A percentile compares a stretch with the other conserved stretches of the same genome.
These are phyloP conservation scores for Batillaria attramentaria DNA, from an alignment of 1,140 invertebrate species.

Conservation along the genomic window DNA sequence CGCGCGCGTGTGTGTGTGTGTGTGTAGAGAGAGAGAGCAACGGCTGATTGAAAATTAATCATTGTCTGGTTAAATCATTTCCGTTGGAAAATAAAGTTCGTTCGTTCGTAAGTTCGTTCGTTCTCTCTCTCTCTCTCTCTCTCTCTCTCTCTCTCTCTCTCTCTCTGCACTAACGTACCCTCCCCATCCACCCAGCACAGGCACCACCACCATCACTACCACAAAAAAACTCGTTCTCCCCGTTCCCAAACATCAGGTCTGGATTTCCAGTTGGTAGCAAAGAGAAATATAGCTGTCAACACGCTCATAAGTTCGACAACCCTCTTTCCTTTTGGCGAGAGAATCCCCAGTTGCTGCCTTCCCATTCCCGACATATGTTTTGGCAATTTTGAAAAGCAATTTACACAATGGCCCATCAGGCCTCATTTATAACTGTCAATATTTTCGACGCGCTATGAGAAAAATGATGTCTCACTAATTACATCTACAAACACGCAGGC, in stretches of 20 bases:
- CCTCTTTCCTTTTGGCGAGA: neutral
- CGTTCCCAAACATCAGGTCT: neutral
- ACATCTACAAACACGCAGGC: constrained; percentile 24
- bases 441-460: constrained; percentile 31
- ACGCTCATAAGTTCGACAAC: neutral
- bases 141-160: neutral
- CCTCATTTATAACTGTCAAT: constrained; percentile 36
- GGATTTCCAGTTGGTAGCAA: constrained; percentile 4
- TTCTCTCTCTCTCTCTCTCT: neutral
- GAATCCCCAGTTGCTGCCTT: neutral
- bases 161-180: neutral
- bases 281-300: constrained; percentile 18
- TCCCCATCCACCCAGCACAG: too few relatives aligned
- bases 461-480: constrained; percentile 35
- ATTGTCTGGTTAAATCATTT: too few relatives aligned
- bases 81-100: too few relatives aligned
- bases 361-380: constrained; percentile 31
- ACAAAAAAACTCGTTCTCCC: neutral
- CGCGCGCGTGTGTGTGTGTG: too few relatives aligned
- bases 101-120: too few relatives aligned
- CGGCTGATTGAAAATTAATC: too few relatives aligned
- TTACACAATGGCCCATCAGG: constrained; percentile 36
- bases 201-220: too few relatives aligned
- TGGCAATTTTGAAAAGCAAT: constrained; percentile 32
- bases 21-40: too few relatives aligned